Percentiles rank a stretch among this genome's conserved stretches.
phyloP scores from a whole-genome alignment of 2,113 vertebrate genomes.

The Paracanthobrama guichenoti region DNA sequence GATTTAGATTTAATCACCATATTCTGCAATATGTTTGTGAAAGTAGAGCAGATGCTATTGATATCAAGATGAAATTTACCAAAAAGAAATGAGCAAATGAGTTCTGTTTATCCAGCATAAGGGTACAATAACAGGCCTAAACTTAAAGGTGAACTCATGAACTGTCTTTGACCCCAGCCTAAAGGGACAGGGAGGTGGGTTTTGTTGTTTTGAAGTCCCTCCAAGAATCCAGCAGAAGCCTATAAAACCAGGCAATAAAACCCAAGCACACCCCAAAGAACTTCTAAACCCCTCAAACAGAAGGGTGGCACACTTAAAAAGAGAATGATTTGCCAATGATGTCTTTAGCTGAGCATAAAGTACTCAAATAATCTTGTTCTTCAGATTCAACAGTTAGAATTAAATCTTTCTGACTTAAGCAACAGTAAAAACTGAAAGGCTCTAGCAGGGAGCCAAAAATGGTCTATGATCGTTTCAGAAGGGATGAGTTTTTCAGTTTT shows the following conservation, averaged over 20 bases:
- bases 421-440: not conserved
- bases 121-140: constrained; percentile 72
- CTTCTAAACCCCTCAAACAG: constrained; percentile 49
- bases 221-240: constrained; percentile 77
- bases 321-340: not conserved
- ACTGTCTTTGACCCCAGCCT: constrained; percentile 79
- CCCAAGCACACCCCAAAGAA: constrained; percentile 55
- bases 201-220: constrained; percentile 80
- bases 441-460: not conserved
- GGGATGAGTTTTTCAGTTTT: not conserved
- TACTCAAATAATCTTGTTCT: not conserved
- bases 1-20: constrained; percentile 9
- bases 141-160: constrained; percentile 83
- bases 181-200: constrained; percentile 71
- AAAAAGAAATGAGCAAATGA: not conserved
- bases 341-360: not conserved
- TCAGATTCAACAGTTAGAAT: not conserved
- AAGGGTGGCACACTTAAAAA: constrained; percentile 28
- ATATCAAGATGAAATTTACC: not conserved
- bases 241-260: constrained; percentile 80
- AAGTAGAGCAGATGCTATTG: not conserved
- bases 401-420: not conserved
- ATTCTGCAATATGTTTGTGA: not conserved
- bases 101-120: constrained; percentile 15
- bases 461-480: not conserved